A percentile compares a stretch with the other conserved stretches of the same genome.
These are phyloP conservation scores for Belgica antarctica DNA, from an alignment of 2,888 invertebrate genomes.

Conservation along the genomic window DNA sequence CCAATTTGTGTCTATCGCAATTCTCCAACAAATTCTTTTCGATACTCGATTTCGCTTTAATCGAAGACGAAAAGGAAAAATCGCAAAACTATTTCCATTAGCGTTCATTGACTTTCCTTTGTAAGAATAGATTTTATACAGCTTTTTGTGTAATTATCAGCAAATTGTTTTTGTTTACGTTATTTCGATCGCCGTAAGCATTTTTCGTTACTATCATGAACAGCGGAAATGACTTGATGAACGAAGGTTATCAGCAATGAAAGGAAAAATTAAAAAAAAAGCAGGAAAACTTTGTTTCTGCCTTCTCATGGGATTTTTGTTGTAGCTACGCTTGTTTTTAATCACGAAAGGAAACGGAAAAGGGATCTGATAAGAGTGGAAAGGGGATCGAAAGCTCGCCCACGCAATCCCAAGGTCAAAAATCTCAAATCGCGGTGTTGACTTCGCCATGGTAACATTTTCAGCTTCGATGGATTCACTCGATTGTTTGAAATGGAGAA, in stretches of 20 bases:
- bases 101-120: constrained; percentile 34
- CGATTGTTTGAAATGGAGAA: too few relatives aligned
- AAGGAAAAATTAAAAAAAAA: background rate
- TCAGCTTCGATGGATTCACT: too few relatives aligned
- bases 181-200: background rate
- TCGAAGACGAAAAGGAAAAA: background rate
- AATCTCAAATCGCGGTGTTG: background rate
- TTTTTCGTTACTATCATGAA: background rate
- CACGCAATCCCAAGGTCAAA: background rate
- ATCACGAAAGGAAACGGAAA: constrained; percentile 1
- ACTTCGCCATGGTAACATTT: background rate
- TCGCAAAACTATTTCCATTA: constrained; percentile 4
- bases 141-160: background rate
- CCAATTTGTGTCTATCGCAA: background rate
- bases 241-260: background rate
- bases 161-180: background rate
- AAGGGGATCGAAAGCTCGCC: background rate
- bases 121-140: background rate
- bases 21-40: background rate
- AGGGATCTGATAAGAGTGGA: background rate
- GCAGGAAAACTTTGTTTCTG: background rate
- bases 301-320: background rate
- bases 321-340: background rate
- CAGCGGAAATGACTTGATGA: background rate
- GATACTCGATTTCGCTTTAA: background rate